Conservation (phyloP, 2,113 vertebrate genomes). For the Xenus cinereus region DNA sequence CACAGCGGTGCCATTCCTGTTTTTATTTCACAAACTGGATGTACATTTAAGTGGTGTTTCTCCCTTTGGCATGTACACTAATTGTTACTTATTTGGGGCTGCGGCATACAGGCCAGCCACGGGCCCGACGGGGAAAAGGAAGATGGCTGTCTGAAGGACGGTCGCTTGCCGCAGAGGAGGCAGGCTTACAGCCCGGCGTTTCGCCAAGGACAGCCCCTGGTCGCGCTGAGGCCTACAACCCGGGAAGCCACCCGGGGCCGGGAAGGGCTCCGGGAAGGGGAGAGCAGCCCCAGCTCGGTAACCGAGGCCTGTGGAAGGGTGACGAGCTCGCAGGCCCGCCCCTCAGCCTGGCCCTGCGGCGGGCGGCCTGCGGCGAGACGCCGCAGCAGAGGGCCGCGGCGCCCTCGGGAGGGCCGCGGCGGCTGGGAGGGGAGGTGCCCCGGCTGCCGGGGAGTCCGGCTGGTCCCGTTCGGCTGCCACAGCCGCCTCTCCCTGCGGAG, state of each 20-base stretch:
- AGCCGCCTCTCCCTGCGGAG: no score
- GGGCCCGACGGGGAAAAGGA: fast-evolving
- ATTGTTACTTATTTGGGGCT: fast-evolving
- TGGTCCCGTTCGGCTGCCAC: neutral
- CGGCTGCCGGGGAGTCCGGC: neutral
- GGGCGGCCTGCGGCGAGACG: neutral
- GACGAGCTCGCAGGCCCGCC: no score
- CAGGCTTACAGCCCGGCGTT: fast-evolving
- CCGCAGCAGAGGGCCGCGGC: neutral
- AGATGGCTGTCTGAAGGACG: fast-evolving
- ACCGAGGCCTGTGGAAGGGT: no score
- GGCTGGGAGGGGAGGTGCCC: neutral
- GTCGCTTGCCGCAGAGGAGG: fast-evolving
- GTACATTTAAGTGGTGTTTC: neutral
- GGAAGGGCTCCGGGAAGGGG: fast-evolving
- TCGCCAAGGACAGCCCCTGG: fast-evolving
- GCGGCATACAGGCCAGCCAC: fast-evolving
- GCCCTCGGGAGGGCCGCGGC: neutral
- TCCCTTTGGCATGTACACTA: fast-evolving
- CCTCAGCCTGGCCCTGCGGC: neutral
- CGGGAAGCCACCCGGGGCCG: neutral
- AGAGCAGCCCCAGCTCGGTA: fast-evolving
- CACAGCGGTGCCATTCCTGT: no score
- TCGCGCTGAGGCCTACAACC: fast-evolving
- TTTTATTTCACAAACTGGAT: neutral